Evolutionary conservation across 2,797 vertebrate genomes (phyloP).

Genomic region (Clarias fuscus): DNA sequence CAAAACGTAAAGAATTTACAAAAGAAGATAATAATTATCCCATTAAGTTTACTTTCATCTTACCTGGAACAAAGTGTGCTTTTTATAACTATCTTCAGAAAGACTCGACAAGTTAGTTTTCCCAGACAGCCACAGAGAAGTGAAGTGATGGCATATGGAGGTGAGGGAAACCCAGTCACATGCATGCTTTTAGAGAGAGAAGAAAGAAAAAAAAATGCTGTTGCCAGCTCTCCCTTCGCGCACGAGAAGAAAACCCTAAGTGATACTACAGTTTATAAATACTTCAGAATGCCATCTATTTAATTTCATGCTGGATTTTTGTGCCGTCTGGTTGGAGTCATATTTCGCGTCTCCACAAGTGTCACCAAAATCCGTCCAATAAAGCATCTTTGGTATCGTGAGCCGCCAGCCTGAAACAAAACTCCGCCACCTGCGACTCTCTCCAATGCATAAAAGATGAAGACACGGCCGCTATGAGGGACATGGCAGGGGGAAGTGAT

Average conservation of each 20-base stretch:
- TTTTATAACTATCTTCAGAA: not conserved
- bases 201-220: too few species aligned
- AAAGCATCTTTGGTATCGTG: slow-evolving; percentile 32
- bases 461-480: slow-evolving; percentile 40
- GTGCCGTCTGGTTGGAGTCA: slow-evolving; percentile 41
- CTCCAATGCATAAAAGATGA: slow-evolving; percentile 55
- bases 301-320: slow-evolving; percentile 39
- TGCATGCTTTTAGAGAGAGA: not conserved
- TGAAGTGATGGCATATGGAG: not conserved
- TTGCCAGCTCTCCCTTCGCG: not conserved
- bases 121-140: not conserved
- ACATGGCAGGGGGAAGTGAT: slow-evolving; percentile 13
- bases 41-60: not conserved
- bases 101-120: not conserved
- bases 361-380: slow-evolving; percentile 34
- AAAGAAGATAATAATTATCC: not conserved
- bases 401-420: slow-evolving; percentile 50
- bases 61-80: not conserved
- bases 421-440: slow-evolving; percentile 50
- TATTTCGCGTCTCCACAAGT: slow-evolving; percentile 35
- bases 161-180: too few species aligned
- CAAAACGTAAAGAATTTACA: not conserved
- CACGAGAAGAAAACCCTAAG: not conserved
- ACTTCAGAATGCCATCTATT: slow-evolving; percentile 42
- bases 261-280: slow-evolving; percentile 36